Evolutionary conservation across 2,888 invertebrate genomes (phyloP).

Genomic region (Helicoverpa assulta): DNA sequence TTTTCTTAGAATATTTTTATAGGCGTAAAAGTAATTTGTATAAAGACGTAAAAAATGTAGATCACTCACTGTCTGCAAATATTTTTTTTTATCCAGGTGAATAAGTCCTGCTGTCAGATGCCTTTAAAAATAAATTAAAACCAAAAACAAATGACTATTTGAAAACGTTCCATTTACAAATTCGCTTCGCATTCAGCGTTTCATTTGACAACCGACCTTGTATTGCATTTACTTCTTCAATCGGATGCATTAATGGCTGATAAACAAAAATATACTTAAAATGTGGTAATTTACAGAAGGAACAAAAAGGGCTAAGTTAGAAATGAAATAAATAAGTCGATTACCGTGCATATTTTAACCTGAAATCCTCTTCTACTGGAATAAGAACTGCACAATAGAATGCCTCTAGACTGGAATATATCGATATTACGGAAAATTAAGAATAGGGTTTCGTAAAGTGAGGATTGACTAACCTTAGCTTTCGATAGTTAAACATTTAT

Average conservation of each 20-base stretch:
- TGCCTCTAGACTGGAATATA: background rate
- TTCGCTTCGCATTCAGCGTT: constrained; percentile 13
- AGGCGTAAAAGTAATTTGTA: background rate
- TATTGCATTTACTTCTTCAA: constrained; percentile 12
- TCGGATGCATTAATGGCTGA: constrained; percentile 9
- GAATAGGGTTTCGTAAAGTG: too few relatives aligned
- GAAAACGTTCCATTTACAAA: constrained; percentile 34
- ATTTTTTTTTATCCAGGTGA: too few relatives aligned
- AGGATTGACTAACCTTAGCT: too few relatives aligned
- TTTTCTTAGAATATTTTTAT: background rate
- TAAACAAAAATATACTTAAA: background rate
- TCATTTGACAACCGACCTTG: constrained; percentile 19
- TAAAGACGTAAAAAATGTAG: too few relatives aligned
- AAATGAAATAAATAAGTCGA: background rate
- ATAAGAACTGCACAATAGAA: background rate
- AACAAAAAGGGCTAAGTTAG: too few relatives aligned
- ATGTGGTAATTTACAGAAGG: background rate
- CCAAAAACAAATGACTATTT: background rate
- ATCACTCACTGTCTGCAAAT: too few relatives aligned
- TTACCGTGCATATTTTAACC: background rate
- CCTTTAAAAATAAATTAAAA: constrained; percentile 2
- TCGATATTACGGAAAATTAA: background rate
- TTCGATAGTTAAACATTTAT: too few relatives aligned
- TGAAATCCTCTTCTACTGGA: background rate
- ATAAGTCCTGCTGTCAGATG: background rate